Evolutionary conservation across 2,797 vertebrate genomes (phyloP).

Genomic region (Pangasius mekongensis): DNA sequence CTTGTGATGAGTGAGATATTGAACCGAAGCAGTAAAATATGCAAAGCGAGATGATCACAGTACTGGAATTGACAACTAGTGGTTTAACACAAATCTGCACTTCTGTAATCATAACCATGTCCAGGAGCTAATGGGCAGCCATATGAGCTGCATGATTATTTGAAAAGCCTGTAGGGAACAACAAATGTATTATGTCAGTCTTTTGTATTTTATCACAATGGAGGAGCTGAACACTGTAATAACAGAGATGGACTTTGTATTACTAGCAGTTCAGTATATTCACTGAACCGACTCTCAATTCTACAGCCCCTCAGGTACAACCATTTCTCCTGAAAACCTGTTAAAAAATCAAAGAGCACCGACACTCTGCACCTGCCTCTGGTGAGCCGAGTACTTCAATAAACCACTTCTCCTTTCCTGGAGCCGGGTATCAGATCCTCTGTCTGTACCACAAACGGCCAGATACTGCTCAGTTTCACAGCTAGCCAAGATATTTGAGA

Average conservation of each 20-base stretch:
- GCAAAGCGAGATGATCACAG: neutral
- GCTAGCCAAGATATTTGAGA: slow-evolving; percentile 65
- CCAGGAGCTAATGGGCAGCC: neutral
- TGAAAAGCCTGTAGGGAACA: slow-evolving; percentile 59
- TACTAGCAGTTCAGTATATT: slow-evolving; percentile 25
- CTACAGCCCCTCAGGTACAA: slow-evolving; percentile 30
- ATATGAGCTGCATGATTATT: slow-evolving; percentile 30
- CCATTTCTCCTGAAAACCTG: slow-evolving; percentile 29
- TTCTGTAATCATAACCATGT: slow-evolving; percentile 22
- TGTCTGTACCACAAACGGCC: neutral
- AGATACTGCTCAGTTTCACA: slow-evolving; percentile 20
- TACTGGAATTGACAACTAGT: neutral
- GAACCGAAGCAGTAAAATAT: slow-evolving; percentile 2
- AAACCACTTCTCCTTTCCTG: slow-evolving; percentile 26
- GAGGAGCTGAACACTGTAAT: slow-evolving; percentile 54
- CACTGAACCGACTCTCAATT: neutral
- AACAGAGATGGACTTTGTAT: slow-evolving; percentile 68
- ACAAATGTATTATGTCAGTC: slow-evolving; percentile 16
- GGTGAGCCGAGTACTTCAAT: slow-evolving; percentile 6
- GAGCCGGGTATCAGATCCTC: slow-evolving; percentile 41
- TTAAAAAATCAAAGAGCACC: slow-evolving; percentile 36
- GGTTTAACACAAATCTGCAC: neutral
- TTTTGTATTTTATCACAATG: slow-evolving; percentile 2
- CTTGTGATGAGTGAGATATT: neutral
- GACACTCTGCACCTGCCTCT: slow-evolving; percentile 44